Conservation (phyloP, 2,797 vertebrate genomes). For the Oreonectes daqikongensis region DNA sequence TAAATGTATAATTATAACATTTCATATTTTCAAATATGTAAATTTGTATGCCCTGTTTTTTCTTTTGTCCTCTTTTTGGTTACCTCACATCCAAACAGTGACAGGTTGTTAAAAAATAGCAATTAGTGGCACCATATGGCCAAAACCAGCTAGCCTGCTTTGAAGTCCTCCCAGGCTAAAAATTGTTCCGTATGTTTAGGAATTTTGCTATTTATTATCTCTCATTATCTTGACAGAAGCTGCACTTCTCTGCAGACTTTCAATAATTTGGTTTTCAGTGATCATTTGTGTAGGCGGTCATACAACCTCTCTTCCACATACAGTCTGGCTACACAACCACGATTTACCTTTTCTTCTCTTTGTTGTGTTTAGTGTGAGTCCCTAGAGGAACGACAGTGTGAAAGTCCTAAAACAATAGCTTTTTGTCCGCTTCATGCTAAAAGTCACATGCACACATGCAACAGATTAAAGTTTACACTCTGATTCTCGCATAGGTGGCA, state of each 20-base stretch:
- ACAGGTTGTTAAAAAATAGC: slow-evolving; percentile 67
- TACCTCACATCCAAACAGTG: slow-evolving; percentile 62
- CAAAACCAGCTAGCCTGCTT: slow-evolving; percentile 70
- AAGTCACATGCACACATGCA: not conserved
- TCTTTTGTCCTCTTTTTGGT: slow-evolving; percentile 66
- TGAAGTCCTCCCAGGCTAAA: slow-evolving; percentile 77
- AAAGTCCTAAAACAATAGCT: too few species aligned
- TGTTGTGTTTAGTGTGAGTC: slow-evolving; percentile 9
- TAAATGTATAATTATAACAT: too few species aligned
- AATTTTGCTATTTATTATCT: slow-evolving; percentile 73
- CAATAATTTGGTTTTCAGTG: slow-evolving; percentile 60
- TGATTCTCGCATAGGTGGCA: not conserved
- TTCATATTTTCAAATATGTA: too few species aligned
- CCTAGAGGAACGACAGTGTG: not conserved
- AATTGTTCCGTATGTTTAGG: slow-evolving; percentile 77
- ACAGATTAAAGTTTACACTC: not conserved
- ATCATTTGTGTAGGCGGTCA: slow-evolving; percentile 49
- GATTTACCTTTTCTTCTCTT: too few species aligned
- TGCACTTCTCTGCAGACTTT: slow-evolving; percentile 59
- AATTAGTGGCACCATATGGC: slow-evolving; percentile 84
- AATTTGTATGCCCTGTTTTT: slow-evolving; percentile 45
- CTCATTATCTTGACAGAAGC: slow-evolving; percentile 70
- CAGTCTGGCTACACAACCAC: too few species aligned
- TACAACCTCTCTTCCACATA: slow-evolving; percentile 49
- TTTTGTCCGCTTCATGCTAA: not conserved